phyloP scores from a whole-genome alignment of 2,797 vertebrate species.

The Mionectes olivaceus region DNA sequence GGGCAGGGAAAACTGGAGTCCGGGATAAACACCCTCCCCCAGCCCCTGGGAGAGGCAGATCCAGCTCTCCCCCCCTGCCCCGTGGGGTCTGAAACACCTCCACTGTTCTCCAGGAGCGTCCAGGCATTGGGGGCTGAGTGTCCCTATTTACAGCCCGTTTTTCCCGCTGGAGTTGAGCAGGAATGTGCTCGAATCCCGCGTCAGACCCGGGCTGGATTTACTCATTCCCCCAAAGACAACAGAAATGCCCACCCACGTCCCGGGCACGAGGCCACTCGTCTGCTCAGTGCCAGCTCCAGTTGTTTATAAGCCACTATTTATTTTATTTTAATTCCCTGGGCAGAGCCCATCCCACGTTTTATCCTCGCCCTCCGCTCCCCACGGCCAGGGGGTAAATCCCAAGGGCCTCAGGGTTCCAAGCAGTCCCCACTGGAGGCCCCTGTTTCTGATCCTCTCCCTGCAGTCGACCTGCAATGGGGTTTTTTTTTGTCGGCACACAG shows the following conservation, averaged over 20 bases:
- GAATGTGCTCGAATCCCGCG: background rate
- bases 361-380: background rate
- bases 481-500: background rate
- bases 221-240: background rate
- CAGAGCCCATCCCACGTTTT: background rate
- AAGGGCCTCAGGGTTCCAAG: background rate
- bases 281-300: background rate
- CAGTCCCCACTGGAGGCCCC: background rate
- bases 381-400: background rate
- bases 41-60: background rate
- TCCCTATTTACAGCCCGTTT: background rate
- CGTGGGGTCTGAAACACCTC: background rate
- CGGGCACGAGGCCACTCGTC: rapidly evolving
- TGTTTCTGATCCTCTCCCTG: background rate
- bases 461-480: background rate
- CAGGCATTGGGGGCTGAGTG: background rate
- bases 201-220: background rate
- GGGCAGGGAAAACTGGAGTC: background rate
- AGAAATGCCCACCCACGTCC: background rate
- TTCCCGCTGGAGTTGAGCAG: background rate
- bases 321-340: background rate
- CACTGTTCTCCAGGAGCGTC: rapidly evolving
- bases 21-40: background rate
- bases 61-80: background rate
- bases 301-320: background rate